Evolutionary conservation across 2,888 invertebrate species (phyloP), one percentile per base, ranked within the genome.

Genomic region (Sminthurides aquaticus): DNA sequence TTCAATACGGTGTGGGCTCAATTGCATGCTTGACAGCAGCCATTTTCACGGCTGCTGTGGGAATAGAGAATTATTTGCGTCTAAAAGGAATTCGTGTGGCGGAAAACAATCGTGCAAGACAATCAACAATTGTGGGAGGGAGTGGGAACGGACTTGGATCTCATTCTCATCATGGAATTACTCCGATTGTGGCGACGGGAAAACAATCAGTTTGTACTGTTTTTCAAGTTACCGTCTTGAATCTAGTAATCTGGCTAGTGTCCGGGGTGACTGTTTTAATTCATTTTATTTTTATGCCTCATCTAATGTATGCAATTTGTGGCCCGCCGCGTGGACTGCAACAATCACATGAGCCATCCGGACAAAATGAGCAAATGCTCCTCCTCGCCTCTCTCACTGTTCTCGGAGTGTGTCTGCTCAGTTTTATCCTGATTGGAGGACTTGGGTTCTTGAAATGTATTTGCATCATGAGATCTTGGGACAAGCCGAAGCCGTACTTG

Each of bases 231-330:
- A 84, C 85, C 0, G 75, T 80, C 0, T 76, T 84, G 0, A 79
- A 85, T 18, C 65, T 85, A 18, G 57, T 79, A 2, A 80, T 86
- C 15, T 87, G 87, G 84, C 66, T 79, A 1, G 69, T 84, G 15
- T 82, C 86, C 57, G 79, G 82, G 0, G 73, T 79, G 1, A 79
- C 83, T 3, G 84, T 86, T 0, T 83, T 81, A 0, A 75, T 84
- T 0, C 89, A 89, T 71, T 85, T 86, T 57, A 81, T 81, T 49
- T 76, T 83, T 27, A 81, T 82, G 72, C 74, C 74, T 64, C 69
- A 74, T 49, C 61, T 72, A 48, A 75, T 76, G 69, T 76, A 71
- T 69, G 70, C 74, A 29, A 71, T 70, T 58, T 74, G 74, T 60
- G 71, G 67, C 49, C 15, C 57, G 3, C 57, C 60, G 22, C 56